Conservation (phyloP, 2,888 invertebrate genomes). For the Trichopria drosophilae region DNA sequence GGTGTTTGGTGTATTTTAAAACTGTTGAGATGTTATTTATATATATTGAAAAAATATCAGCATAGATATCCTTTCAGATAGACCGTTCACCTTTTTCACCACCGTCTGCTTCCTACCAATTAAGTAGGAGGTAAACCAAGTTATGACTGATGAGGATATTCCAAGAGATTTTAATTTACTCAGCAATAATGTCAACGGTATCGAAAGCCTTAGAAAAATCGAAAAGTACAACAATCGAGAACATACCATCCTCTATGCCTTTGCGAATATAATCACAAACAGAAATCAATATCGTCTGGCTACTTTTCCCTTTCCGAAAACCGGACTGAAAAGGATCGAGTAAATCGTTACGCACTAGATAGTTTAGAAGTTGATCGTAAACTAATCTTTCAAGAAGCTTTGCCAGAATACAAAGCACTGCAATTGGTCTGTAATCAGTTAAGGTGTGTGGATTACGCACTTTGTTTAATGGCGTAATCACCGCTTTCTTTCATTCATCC, state of each 20-base stretch:
- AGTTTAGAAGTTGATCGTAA: conserved; percentile 10
- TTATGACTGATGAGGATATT: no score
- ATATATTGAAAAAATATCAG: no score
- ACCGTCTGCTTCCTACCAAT: no score
- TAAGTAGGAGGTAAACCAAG: no score
- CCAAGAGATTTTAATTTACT: not conserved
- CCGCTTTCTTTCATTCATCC: no score
- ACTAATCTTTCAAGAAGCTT: no score
- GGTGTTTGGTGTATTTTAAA: no score
- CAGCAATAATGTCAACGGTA: not conserved
- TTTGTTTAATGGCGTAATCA: conserved; percentile 16
- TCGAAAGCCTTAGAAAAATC: no score
- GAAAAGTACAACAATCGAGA: conserved; percentile 6
- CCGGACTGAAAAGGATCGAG: conserved; percentile 14
- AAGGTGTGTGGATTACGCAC: not conserved
- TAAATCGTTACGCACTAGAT: conserved; percentile 3
- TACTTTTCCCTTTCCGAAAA: not conserved
- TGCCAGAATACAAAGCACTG: conserved; percentile 17
- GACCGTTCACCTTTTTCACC: no score
- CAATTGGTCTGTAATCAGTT: conserved; percentile 18
- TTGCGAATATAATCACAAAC: not conserved
- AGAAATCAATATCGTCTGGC: not conserved
- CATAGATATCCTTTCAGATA: no score
- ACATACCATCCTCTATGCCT: not conserved
- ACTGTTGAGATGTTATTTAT: no score